Evolutionary conservation across 2,113 vertebrate genomes (phyloP).

Genomic region (Raja brachyura): DNA sequence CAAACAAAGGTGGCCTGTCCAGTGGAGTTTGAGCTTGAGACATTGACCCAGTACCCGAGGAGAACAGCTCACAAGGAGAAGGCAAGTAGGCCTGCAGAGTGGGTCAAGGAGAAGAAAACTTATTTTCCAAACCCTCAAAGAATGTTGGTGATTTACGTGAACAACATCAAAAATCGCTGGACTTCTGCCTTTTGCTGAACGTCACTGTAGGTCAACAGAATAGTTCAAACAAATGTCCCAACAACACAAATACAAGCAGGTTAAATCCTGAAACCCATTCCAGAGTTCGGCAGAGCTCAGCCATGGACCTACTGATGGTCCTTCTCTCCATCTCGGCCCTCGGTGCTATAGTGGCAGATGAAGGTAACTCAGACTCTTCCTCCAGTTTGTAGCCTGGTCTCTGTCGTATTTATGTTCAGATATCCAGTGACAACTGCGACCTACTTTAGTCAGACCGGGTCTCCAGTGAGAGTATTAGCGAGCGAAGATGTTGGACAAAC

Average conservation of each 20-base stretch:
- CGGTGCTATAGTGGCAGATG: slow-evolving; percentile 43
- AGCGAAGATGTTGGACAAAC: no score
- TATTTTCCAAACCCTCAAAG: neutral
- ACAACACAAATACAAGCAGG: neutral
- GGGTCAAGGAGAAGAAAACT: neutral
- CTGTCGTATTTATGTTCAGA: no score
- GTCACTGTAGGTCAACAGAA: neutral
- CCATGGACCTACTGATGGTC: slow-evolving; percentile 38
- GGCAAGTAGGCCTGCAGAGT: neutral
- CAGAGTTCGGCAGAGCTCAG: neutral
- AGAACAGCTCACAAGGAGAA: neutral
- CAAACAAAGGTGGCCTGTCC: no score
- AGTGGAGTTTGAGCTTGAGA: no score
- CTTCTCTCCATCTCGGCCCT: slow-evolving; percentile 43
- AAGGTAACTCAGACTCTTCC: slow-evolving; percentile 41
- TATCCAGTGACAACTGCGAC: no score
- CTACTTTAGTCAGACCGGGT: no score
- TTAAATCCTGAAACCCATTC: neutral
- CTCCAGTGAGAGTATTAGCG: no score
- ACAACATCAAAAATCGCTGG: neutral
- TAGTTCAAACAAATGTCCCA: slow-evolving; percentile 3
- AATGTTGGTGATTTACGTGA: no score
- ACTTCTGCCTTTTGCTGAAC: neutral
- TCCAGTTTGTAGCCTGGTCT: no score
- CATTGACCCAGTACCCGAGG: neutral